A percentile compares a stretch with the other conserved stretches of the same genome.
Evolutionary conservation across 2,113 vertebrate species (phyloP).

Genomic region (Ibidorhyncha struthersii): DNA sequence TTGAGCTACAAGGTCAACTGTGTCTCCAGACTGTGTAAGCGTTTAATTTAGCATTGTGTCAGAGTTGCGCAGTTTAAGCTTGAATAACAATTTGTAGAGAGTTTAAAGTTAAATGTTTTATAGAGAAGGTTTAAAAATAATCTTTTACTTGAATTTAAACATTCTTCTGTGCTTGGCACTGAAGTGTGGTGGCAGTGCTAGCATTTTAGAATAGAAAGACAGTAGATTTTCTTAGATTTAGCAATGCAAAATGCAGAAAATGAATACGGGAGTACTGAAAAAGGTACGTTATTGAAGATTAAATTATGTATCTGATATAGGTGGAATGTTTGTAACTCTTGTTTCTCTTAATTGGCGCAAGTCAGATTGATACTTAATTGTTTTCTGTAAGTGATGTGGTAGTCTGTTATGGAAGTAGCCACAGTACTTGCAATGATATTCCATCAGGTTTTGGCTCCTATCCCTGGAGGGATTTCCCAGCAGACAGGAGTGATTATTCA

Average conservation of each 20-base stretch:
- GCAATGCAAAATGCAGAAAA: background rate
- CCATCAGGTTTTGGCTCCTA: slow-evolving; percentile 88
- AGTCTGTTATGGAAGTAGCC: background rate
- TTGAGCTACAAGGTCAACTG: background rate
- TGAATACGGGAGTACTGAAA: background rate
- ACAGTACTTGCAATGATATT: slow-evolving; percentile 6
- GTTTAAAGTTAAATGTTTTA: background rate
- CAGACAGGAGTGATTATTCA: slow-evolving; percentile 98
- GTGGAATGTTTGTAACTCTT: background rate
- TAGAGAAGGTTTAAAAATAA: background rate
- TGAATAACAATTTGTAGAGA: background rate
- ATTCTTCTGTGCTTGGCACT: background rate
- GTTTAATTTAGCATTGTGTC: background rate
- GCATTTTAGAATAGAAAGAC: background rate
- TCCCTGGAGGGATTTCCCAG: slow-evolving; percentile 91
- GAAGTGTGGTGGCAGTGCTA: background rate
- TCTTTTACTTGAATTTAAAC: background rate
- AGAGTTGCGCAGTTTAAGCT: background rate
- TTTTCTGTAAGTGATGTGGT: background rate
- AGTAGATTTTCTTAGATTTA: background rate
- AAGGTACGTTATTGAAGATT: background rate
- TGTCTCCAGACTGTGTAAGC: background rate
- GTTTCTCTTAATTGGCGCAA: background rate
- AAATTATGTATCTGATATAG: background rate
- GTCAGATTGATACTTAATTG: background rate